A percentile compares a stretch with the other conserved stretches of the same genome.
Evolutionary conservation across 2,888 invertebrate species (phyloP).

Genomic region (Sepiola atlantica): DNA sequence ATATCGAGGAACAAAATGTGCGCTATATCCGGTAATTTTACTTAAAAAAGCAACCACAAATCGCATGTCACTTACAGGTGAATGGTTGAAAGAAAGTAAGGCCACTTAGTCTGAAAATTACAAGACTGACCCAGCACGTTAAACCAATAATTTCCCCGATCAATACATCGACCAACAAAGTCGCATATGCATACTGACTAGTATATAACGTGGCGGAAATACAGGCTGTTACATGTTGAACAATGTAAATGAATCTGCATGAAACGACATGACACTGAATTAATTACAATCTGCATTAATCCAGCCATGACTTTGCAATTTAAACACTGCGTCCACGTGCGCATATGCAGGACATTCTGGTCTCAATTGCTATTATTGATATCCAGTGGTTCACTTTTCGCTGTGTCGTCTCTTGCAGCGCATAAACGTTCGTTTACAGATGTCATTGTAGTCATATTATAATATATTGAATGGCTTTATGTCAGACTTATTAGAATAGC

Average conservation of each 20-base stretch:
- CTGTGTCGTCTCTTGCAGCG: background rate
- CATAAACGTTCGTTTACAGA: no score
- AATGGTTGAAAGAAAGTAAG: no score
- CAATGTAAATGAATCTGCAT: background rate
- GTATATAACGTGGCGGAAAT: background rate
- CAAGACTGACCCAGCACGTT: background rate
- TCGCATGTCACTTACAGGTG: no score
- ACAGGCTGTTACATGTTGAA: background rate
- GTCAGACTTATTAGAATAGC: no score
- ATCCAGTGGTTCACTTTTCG: background rate
- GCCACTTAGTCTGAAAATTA: background rate
- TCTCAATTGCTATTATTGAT: background rate
- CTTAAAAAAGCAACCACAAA: no score
- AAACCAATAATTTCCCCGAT: background rate
- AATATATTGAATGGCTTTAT: no score
- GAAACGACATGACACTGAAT: background rate
- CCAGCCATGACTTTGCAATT: no score
- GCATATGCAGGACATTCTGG: background rate
- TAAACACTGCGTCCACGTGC: background rate
- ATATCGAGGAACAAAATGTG: no score
- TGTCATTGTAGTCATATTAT: no score
- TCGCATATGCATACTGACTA: background rate
- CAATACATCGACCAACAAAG: background rate
- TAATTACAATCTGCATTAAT: background rate
- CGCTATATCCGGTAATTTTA: no score